Conservation (phyloP, 2,888 invertebrate genomes). For the Tyria jacobaeae region DNA sequence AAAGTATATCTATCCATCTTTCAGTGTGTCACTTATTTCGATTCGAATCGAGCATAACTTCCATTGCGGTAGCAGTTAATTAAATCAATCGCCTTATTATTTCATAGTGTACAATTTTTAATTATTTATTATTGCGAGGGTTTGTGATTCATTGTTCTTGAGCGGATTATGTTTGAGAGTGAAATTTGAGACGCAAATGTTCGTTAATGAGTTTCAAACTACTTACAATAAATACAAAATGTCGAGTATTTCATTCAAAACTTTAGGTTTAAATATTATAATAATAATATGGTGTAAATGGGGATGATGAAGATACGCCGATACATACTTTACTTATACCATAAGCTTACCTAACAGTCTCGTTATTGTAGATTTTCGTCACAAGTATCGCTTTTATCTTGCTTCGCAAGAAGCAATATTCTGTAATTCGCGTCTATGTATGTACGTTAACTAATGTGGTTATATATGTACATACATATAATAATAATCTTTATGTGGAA, state of each 20-base stretch:
- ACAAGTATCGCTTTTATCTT: too few relatives aligned
- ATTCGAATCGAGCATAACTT: constrained; percentile 29
- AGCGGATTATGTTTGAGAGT: constrained; percentile 22
- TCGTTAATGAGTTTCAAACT: constrained; percentile 23
- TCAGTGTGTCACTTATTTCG: constrained; percentile 31
- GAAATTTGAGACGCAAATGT: constrained; percentile 15
- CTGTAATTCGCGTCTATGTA: too few relatives aligned
- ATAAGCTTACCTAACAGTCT: too few relatives aligned
- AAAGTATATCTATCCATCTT: background rate
- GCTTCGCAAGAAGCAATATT: too few relatives aligned
- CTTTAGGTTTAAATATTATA: background rate
- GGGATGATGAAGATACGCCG: too few relatives aligned
- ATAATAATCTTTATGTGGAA: too few relatives aligned
- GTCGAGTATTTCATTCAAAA: background rate
- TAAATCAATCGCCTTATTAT: constrained; percentile 37
- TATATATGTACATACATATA: too few relatives aligned
- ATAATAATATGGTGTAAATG: background rate
- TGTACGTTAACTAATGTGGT: too few relatives aligned
- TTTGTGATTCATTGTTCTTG: constrained; percentile 27
- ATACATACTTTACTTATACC: too few relatives aligned
- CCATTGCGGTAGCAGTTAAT: constrained; percentile 36
- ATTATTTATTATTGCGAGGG: constrained; percentile 32
- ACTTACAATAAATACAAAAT: background rate
- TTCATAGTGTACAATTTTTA: constrained; percentile 28
- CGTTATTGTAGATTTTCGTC: too few relatives aligned